Evolutionary conservation across 2,797 vertebrate species (phyloP).

Genomic region (Clarias platycephalus): DNA sequence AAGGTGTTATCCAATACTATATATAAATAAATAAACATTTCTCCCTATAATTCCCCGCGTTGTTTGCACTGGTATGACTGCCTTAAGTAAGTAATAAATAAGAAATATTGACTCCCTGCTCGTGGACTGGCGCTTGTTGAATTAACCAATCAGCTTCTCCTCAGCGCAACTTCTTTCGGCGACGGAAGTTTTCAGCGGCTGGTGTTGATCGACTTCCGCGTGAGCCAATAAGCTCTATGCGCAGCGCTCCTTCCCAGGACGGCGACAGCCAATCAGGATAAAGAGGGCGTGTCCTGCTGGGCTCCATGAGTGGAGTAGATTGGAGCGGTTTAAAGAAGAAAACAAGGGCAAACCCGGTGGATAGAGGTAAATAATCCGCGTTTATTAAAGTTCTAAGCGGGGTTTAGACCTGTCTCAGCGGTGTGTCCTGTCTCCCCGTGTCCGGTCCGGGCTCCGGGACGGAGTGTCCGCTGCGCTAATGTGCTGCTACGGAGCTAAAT

Average conservation of each 20-base stretch:
- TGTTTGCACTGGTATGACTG: too few species aligned
- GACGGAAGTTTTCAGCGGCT: slow-evolving; percentile 73
- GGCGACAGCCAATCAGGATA: slow-evolving; percentile 44
- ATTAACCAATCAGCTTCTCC: slow-evolving; percentile 46
- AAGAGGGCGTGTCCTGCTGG: slow-evolving; percentile 56
- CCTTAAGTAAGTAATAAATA: too few species aligned
- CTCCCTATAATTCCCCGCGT: too few species aligned
- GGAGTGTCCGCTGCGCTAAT: neutral
- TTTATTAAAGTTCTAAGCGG: slow-evolving; percentile 62
- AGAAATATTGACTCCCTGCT: too few species aligned
- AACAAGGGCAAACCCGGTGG: slow-evolving; percentile 73
- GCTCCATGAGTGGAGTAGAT: slow-evolving; percentile 74
- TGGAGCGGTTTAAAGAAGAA: slow-evolving; percentile 77
- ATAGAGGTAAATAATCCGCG: slow-evolving; percentile 69
- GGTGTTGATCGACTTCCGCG: slow-evolving; percentile 34
- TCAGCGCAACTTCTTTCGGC: slow-evolving; percentile 63
- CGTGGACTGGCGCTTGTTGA: neutral
- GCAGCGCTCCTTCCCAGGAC: slow-evolving; percentile 18
- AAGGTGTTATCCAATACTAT: too few species aligned
- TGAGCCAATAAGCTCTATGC: slow-evolving; percentile 25
- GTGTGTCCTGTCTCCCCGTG: neutral
- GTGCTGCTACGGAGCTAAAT: slow-evolving; percentile 39
- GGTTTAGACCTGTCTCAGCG: neutral
- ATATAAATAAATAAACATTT: too few species aligned
- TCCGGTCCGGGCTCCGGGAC: neutral